Evolutionary conservation across 2,888 invertebrate genomes (phyloP).

Genomic region (Drosophila heteroneura): DNA sequence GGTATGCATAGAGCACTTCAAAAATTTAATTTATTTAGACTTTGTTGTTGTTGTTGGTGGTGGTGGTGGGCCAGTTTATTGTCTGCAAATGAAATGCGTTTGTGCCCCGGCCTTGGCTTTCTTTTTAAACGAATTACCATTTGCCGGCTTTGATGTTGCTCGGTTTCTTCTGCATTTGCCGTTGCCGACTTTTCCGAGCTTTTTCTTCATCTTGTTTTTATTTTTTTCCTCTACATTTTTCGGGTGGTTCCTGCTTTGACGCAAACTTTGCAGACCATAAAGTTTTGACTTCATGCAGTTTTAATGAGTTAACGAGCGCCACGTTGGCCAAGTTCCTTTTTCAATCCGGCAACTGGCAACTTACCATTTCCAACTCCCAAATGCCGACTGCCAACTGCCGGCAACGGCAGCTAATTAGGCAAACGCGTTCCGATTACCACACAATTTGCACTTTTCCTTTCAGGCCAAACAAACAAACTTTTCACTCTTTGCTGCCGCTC

Average conservation of each 20-base stretch:
- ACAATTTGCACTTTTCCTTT: slow-evolving; percentile 73
- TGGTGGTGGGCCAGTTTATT: slow-evolving; percentile 63
- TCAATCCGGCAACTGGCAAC: slow-evolving; percentile 49
- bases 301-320: slow-evolving; percentile 80
- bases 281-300: slow-evolving; percentile 81
- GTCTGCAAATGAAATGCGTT: slow-evolving; percentile 76
- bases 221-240: slow-evolving; percentile 37
- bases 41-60: slow-evolving; percentile 39
- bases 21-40: slow-evolving; percentile 80
- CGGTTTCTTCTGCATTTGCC: slow-evolving; percentile 61
- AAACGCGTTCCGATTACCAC: slow-evolving; percentile 76
- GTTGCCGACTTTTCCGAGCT: slow-evolving; percentile 47
- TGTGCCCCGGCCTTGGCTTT: slow-evolving; percentile 60
- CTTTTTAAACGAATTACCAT: slow-evolving; percentile 77
- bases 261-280: slow-evolving; percentile 82
- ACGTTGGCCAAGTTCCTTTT: slow-evolving; percentile 69
- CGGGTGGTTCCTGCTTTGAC: slow-evolving; percentile 64
- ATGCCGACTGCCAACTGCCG: slow-evolving; percentile 24
- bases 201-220: slow-evolving; percentile 29
- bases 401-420: slow-evolving; percentile 70
- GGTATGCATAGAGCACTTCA: slow-evolving; percentile 74
- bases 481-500: slow-evolving; percentile 8
- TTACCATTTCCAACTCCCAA: slow-evolving; percentile 32
- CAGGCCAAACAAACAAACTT: slow-evolving; percentile 33
- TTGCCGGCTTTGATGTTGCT: slow-evolving; percentile 74